Conservation (phyloP, 2,888 invertebrate species). For the Caenorhabditis imperialis region DNA sequence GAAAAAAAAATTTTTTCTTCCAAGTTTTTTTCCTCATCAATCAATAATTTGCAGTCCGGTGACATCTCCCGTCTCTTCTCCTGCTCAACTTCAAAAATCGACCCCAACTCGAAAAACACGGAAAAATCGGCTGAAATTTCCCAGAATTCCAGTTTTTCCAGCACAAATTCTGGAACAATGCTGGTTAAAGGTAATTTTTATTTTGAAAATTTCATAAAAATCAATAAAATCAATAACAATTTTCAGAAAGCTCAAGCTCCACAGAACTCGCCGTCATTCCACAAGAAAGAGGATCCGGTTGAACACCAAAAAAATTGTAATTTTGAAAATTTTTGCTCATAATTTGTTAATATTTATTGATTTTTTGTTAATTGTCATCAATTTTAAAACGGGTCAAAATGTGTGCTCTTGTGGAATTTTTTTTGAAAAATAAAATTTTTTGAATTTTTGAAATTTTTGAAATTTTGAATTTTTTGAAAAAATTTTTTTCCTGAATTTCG, state of each 20-base stretch:
- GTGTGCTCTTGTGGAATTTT: no score
- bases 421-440: no score
- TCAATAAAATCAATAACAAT: not conserved
- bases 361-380: not conserved
- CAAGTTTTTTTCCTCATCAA: no score
- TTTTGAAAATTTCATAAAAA: not conserved
- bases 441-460: no score
- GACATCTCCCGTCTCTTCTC: conserved; percentile 23
- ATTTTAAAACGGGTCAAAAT: not conserved
- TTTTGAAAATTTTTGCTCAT: not conserved
- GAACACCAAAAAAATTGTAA: no score
- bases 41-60: conserved; percentile 26
- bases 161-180: conserved; percentile 22
- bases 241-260: conserved; percentile 20
- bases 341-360: conserved; percentile 5
- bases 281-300: conserved; percentile 34
- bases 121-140: conserved; percentile 28
- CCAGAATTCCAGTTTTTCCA: conserved; percentile 43
- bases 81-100: not conserved
- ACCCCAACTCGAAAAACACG: conserved; percentile 6
- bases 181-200: conserved; percentile 36
- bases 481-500: no score
- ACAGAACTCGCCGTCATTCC: conserved; percentile 22
- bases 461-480: no score
- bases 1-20: no score